Conservation (phyloP, 2,888 invertebrate species). For the Euplexia lucipara region DNA sequence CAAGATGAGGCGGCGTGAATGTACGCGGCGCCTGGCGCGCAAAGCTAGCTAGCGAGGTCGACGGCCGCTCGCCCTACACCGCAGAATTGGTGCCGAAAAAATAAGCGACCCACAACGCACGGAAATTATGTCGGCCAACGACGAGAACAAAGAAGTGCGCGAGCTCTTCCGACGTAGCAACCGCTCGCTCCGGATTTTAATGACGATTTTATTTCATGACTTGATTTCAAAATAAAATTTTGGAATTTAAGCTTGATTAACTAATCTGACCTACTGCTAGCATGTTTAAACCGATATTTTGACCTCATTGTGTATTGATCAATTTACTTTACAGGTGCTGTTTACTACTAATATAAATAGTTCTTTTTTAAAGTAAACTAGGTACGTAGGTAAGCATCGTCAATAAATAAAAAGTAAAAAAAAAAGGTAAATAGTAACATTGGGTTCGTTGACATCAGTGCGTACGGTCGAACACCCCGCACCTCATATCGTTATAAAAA, state of each 20-base stretch:
- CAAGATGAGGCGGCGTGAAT: conserved; percentile 74
- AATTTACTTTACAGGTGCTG: background rate
- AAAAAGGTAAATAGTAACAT: conserved; percentile 68
- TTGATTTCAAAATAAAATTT: conserved; percentile 16
- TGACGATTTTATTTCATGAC: conserved; percentile 24
- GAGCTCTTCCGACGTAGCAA: conserved; percentile 66
- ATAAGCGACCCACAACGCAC: conserved; percentile 87
- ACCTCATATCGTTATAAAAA: conserved; percentile 79
- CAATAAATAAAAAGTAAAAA: conserved; percentile 26
- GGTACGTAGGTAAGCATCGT: conserved; percentile 19
- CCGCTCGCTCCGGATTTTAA: conserved; percentile 49
- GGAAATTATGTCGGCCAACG: conserved; percentile 85
- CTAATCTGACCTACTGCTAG: background rate
- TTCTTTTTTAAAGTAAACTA: conserved; percentile 32
- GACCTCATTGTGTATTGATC: background rate
- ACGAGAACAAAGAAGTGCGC: conserved; percentile 83
- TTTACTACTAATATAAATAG: background rate
- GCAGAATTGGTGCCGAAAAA: conserved; percentile 87
- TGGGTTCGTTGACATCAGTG: conserved; percentile 84
- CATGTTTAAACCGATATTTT: conserved; percentile 4
- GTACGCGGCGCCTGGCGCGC: conserved; percentile 67
- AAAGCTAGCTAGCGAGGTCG: conserved; percentile 81
- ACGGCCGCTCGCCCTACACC: conserved; percentile 82
- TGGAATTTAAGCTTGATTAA: background rate
- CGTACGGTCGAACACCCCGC: conserved; percentile 80